phyloP scores from a whole-genome alignment of 2,113 vertebrate species.

The Arenaria interpres region DNA sequence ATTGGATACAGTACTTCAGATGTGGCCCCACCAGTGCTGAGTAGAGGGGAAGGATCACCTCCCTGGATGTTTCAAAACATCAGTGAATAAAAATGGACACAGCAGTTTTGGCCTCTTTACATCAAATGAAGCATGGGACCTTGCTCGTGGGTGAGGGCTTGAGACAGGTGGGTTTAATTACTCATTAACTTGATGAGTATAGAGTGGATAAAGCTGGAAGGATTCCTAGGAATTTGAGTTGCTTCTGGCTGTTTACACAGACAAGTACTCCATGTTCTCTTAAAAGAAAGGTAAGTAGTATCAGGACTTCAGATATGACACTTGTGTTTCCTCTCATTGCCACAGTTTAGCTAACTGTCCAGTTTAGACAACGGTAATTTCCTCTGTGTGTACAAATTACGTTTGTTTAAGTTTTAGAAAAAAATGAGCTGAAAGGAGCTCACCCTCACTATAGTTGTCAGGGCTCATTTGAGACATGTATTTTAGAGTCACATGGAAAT shows the following conservation, averaged over 20 bases:
- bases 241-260: neutral
- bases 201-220: neutral
- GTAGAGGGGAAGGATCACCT: neutral
- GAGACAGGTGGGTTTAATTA: neutral
- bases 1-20: neutral
- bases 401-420: neutral
- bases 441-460: neutral
- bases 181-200: neutral
- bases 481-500: neutral
- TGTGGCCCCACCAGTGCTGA: neutral
- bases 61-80: neutral
- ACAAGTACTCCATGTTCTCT: neutral
- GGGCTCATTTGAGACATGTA: neutral
- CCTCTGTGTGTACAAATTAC: neutral
- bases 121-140: neutral
- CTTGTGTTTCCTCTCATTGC: neutral
- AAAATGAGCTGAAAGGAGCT: neutral
- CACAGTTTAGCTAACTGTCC: neutral
- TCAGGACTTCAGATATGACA: neutral
- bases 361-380: neutral
- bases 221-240: neutral
- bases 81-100: neutral
- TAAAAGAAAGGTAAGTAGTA: neutral
- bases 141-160: neutral
- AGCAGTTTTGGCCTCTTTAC: neutral